Evolutionary conservation across 2,797 vertebrate genomes (phyloP).

Genomic region (Eleutherodactylus coqui): DNA sequence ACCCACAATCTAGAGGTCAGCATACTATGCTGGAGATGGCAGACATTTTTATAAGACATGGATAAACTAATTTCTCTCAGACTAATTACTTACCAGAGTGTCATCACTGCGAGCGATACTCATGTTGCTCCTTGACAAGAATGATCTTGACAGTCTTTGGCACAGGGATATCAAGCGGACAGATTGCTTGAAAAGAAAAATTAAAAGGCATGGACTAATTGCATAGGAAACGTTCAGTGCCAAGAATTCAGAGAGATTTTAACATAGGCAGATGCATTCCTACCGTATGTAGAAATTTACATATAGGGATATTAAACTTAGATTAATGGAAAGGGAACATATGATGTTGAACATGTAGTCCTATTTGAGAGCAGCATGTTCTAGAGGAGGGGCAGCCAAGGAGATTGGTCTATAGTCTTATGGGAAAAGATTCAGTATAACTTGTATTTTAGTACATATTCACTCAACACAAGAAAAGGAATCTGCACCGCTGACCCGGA

Average conservation of each 20-base stretch:
- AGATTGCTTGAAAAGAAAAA: slow-evolving; percentile 86
- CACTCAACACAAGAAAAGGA: too few species aligned
- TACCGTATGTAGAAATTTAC: too few species aligned
- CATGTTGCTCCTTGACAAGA: slow-evolving; percentile 97
- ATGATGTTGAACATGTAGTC: too few species aligned
- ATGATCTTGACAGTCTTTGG: slow-evolving; percentile 97
- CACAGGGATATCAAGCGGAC: slow-evolving; percentile 98
- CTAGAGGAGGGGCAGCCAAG: too few species aligned
- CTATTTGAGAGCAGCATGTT: too few species aligned
- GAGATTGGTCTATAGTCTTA: too few species aligned
- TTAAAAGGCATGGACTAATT: slow-evolving; percentile 10
- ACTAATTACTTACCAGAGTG: slow-evolving; percentile 89
- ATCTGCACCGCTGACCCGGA: too few species aligned
- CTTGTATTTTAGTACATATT: too few species aligned
- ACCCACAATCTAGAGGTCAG: background rate
- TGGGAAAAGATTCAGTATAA: too few species aligned
- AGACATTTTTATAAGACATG: background rate
- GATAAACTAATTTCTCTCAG: background rate
- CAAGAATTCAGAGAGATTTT: background rate
- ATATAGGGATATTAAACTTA: background rate
- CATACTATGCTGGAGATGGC: too few species aligned
- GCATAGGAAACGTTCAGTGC: background rate
- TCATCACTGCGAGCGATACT: slow-evolving; percentile 96
- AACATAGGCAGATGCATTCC: background rate
- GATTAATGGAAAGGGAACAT: too few species aligned